Evolutionary conservation across 2,797 vertebrate genomes (phyloP), one percentile per base, ranked within the genome.

Genomic region (Muscicapa comitata): DNA sequence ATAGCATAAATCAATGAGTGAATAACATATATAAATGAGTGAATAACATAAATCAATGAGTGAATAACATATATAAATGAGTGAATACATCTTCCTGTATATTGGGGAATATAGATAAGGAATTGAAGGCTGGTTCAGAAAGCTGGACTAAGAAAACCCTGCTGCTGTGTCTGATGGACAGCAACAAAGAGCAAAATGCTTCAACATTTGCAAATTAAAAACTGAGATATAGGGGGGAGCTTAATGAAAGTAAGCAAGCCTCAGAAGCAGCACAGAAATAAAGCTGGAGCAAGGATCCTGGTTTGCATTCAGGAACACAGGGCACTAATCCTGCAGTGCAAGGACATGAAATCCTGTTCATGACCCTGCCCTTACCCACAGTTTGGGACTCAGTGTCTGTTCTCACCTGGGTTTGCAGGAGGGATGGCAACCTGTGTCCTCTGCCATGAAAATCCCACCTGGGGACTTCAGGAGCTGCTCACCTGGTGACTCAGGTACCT

Each of bases 401-500:
- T 8, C 85, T n/a, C 28, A 35, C 6, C 18, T 0, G 0, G 20
- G 38, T 75, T 5, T n/a, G 25, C 71, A 28, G 51, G 25, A 68
- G 59, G 26, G 63, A 11, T 5, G 31, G 72, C 31, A 57, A 31
- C 3, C 67, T 31, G 13, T 4, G 40, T 25, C 29, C 16, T 1
- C 7, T 31, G n/a, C 50, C 63, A 1, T 0, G 25, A 18, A 23
- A 35, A 51, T 47, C 0, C 2, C 57, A 15, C 40, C 48, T 10
- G 28, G 12, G 73, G 38, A 5, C 3, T 1, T 0, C 14, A 15
- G 58, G 4, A n/a, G 2, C 53, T 8, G 31, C 68, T 11, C 43
- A 29, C 29, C 45, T 19, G 21, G 1, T 0, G 2, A 5, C 83
- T 17, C 47, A 0, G 54, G 1, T 2, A 16, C 7, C 51, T 14